Evolutionary conservation across 2,797 vertebrate genomes (phyloP), one percentile per base, ranked within the genome.

Genomic region (Hirundo rustica): DNA sequence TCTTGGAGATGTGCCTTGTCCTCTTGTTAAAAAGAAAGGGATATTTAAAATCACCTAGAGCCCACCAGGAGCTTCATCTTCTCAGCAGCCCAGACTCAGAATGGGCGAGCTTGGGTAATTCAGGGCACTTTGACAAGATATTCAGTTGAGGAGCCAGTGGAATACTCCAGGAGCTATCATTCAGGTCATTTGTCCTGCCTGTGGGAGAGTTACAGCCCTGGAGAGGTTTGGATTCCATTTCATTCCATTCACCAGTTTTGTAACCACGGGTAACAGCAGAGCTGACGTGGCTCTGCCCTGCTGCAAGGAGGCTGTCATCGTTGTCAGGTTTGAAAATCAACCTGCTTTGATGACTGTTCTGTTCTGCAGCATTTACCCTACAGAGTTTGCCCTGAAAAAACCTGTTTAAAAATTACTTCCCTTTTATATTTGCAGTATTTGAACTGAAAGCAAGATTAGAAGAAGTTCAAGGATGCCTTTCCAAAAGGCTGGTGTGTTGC

Each of bases 231-330:
- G 64, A 38, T 93, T 92, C 65, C 78, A 5, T 70, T 94, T 45
- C 38, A 64, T 77, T 88, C 53, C 62, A 88, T 95, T 92, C 90
- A 88, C 32, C 73, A 55, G 1, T 81, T 78, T 16, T 34, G 90
- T 93, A 91, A 80, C 74, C 93, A 82, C 0, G 73, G 81, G 84
- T 92, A 94, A 87, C 91, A 88, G 84, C 79, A 82, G 73, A 27
- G 16, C 13, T 80, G 64, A 66, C 1, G 23, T 66, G 76, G 89
- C 82, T 88, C 50, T 11, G 23, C 10, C 23, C 72, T 92, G 91
- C 89, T 95, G 51, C 51, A 47, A 36, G 90, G 81, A 80, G 61
- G 25, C 65, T 90, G 88, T 82, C 82, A 91, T 51, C 70, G 76
- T 4, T 92, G 83, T 84, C 89, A 61, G 72, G 26, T 55, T 84